Conservation (phyloP, 2,797 vertebrate species). For the Danio jaintianensis region DNA sequence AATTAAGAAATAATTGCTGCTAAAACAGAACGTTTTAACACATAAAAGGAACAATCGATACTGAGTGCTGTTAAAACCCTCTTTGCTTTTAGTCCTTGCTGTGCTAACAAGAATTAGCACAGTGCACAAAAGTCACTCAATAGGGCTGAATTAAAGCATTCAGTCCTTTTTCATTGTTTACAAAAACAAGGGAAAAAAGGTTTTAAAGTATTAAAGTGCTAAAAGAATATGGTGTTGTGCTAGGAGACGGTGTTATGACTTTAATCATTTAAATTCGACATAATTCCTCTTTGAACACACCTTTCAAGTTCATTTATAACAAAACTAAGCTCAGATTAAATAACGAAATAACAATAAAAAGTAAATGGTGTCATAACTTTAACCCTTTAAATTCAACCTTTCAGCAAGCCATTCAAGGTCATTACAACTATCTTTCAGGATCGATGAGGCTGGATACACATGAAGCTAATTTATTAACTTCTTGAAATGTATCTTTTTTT, state of each 20-base stretch:
- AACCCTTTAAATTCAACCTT: background rate
- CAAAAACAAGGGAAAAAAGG: background rate
- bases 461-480: slow-evolving; percentile 3
- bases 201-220: background rate
- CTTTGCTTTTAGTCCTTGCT: slow-evolving; percentile 39
- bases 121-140: slow-evolving; percentile 33
- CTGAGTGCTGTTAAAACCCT: slow-evolving; percentile 53
- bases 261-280: background rate
- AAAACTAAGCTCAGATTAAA: too few species aligned
- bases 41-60: slow-evolving; percentile 46
- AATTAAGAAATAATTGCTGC: slow-evolving; percentile 45
- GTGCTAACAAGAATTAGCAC: slow-evolving; percentile 45
- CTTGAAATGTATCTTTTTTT: background rate
- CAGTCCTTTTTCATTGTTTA: slow-evolving; percentile 19
- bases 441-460: background rate
- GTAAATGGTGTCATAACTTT: background rate
- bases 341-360: background rate
- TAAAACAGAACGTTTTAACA: slow-evolving; percentile 37
- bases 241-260: background rate
- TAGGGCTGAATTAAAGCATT: slow-evolving; percentile 30
- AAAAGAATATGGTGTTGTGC: background rate
- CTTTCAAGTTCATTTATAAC: too few species aligned
- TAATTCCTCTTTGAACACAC: background rate
- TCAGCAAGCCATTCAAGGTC: background rate
- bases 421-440: too few species aligned